Conservation (phyloP, 1,140 invertebrate genomes). For the Drosophila lini region DNA sequence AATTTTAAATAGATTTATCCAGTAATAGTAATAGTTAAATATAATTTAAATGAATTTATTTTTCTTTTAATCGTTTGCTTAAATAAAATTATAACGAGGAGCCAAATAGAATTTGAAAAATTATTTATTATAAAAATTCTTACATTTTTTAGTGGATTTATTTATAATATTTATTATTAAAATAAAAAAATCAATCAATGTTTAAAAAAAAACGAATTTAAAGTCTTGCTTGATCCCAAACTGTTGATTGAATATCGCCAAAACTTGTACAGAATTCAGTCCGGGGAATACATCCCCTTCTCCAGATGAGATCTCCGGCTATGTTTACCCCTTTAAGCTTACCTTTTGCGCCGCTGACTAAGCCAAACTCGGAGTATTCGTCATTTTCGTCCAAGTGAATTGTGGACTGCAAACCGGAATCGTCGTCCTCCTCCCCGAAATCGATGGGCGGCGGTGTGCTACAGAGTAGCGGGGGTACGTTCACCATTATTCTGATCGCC, state of each 20-base stretch:
- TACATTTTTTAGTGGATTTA: too few relatives aligned
- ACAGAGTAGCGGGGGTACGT: slow-evolving; percentile 87
- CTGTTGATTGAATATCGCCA: too few relatives aligned
- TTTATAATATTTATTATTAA: too few relatives aligned
- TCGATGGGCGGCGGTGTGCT: slow-evolving; percentile 88
- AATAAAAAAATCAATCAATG: too few relatives aligned
- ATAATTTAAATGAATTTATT: too few relatives aligned
- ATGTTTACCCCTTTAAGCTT: slow-evolving; percentile 26
- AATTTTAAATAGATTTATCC: neutral
- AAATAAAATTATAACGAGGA: too few relatives aligned
- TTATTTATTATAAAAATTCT: too few relatives aligned
- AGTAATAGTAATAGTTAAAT: too few relatives aligned
- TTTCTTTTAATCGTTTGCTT: too few relatives aligned
- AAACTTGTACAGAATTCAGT: neutral
- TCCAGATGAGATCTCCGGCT: neutral
- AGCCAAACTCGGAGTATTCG: slow-evolving; percentile 65
- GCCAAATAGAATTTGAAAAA: too few relatives aligned
- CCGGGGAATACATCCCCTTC: neutral
- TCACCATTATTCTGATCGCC: slow-evolving; percentile 61
- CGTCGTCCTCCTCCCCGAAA: slow-evolving; percentile 87
- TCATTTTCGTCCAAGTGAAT: slow-evolving; percentile 84
- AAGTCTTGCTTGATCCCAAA: neutral
- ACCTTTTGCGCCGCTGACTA: slow-evolving; percentile 73
- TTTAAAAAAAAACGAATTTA: neutral
- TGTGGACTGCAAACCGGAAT: slow-evolving; percentile 86